Evolutionary conservation across 2,113 vertebrate species (phyloP), one percentile per base, ranked within the genome.

Genomic region (Cebidichthys violaceus): DNA sequence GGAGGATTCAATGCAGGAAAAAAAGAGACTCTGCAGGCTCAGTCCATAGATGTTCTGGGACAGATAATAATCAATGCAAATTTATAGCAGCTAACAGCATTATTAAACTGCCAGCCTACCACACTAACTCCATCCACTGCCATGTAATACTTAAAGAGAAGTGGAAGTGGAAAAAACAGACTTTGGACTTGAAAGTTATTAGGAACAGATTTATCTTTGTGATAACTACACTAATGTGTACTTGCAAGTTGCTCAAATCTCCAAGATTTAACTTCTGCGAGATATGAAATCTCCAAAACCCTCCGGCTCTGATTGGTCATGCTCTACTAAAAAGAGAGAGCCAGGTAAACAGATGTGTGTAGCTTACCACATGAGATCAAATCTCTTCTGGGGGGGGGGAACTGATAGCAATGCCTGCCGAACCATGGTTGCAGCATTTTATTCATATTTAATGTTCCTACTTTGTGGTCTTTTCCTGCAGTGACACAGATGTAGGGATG

Each of bases 291-390:
- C 86, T 86, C 29, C 22, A 9, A 47, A 70, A 43, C 27, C 88
- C 81, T 55, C 70, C 0, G 69, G 78, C 75, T 75, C 18, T 59
- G 79, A 89, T 90, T 85, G 76, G 88, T 82, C 73, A 85, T 14
- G 83, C 83, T 84, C 71, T 39, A 66, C 59, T 83, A 68, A 84
- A 60, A 87, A 22, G 67, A 75, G 67, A 71, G 43, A 60, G 31
- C 17, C 78, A 86, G 86, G 84, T 82, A 88, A 88, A 82, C 81
- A 85, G 81, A 90, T 82, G 81, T 76, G 68, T 62, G 29, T 70
- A 59, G 70, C 77, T 83, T 81, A 82, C 17, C 70, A 70, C 71
- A 79, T 50, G 31, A 88, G 72, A 88, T 90, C 55, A 71, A 75
- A 92, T 89, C 83, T 88, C 60, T n/a, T 78, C 61, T 64, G 67